phyloP scores from a whole-genome alignment of 2,888 invertebrate genomes.

The Caenorhabditis afra region DNA sequence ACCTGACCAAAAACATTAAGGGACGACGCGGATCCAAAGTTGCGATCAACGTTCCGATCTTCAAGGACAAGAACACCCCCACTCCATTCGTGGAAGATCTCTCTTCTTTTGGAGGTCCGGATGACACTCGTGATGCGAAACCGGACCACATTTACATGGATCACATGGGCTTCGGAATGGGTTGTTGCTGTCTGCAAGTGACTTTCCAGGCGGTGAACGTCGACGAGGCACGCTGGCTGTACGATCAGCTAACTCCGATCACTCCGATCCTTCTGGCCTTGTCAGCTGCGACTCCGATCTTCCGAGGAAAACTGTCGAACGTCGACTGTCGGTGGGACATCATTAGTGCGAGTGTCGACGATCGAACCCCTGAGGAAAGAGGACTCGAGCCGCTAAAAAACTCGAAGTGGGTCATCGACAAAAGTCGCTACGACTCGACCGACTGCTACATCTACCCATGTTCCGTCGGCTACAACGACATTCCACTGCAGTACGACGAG shows the following conservation, averaged over 20 bases:
- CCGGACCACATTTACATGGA: constrained; percentile 97
- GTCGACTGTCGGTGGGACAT: constrained; percentile 98
- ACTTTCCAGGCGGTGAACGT: constrained; percentile 93
- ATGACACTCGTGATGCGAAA: constrained; percentile 84
- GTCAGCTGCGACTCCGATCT: constrained; percentile 95
- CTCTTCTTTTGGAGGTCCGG: constrained; percentile 68
- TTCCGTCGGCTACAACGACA: constrained; percentile 91
- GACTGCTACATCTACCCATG: constrained; percentile 95
- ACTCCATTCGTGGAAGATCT: constrained; percentile 85
- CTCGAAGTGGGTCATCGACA: constrained; percentile 88
- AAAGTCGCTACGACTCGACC: constrained; percentile 97
- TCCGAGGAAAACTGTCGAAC: constrained; percentile 90
- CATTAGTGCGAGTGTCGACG: constrained; percentile 95
- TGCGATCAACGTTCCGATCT: constrained; percentile 94
- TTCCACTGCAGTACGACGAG: constrained; percentile 84
- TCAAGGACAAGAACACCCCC: constrained; percentile 89
- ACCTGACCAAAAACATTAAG: constrained; percentile 93
- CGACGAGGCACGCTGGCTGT: constrained; percentile 93
- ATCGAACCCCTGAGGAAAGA: constrained; percentile 92
- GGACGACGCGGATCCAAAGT: constrained; percentile 94
- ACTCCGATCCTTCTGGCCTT: constrained; percentile 98
- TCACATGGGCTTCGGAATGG: constrained; percentile 99
- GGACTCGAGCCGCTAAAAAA: constrained; percentile 84
- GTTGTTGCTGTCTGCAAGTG: constrained; percentile 85
- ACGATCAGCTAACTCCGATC: constrained; percentile 96